Base-by-base conservation (phyloP, 2,888 invertebrate species). In the Nomada fucata region DNA sequence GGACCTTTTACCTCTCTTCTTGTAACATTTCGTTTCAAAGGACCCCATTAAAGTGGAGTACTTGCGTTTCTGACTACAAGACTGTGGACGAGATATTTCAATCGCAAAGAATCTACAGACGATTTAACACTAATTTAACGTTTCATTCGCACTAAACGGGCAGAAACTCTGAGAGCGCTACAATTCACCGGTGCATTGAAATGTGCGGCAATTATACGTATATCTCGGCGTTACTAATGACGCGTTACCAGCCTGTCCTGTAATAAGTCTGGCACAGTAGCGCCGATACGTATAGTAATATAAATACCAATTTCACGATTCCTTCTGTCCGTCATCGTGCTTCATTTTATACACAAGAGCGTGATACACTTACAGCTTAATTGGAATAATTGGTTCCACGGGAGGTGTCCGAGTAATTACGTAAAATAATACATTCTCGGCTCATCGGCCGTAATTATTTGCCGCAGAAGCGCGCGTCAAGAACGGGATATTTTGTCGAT, bases 11-110 rank as follows among this genome's bases (percentile, higher is more conserved):
- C 61, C 71, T 69, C 76, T 64, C 71, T 79, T 75, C 75, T 76
- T 71, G 47, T 53, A 64, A 65, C 63, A 73, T 86, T 86, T 82
- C 80, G 76, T 80, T 84, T 83, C 83, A 88, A 88, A 88, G 85
- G 73, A 82, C 77, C 64, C 84, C 81, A 84, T 84, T 87, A 86
- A 85, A 81, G 70, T 64, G 47, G 71, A 64, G 77, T 71, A 53
- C 69, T 64, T 77, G 65, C 72, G 72, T 84, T 74, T 72, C 72
- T 60, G 18, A 65, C 36, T 36, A n/a, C 61, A 55, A 60, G 73
- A 68, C 77, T 65, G 42, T 61, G 57, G 71, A 73, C 57, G 59
- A 55, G 71, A 80, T 60, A 68, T 57, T 64, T 2, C 7, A 20
- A 15, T 15, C 11, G 36, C 36, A 23, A 42, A 5, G 36, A 53